Evolutionary conservation across 2,113 vertebrate species (phyloP).

Genomic region (Malurus elegans): DNA sequence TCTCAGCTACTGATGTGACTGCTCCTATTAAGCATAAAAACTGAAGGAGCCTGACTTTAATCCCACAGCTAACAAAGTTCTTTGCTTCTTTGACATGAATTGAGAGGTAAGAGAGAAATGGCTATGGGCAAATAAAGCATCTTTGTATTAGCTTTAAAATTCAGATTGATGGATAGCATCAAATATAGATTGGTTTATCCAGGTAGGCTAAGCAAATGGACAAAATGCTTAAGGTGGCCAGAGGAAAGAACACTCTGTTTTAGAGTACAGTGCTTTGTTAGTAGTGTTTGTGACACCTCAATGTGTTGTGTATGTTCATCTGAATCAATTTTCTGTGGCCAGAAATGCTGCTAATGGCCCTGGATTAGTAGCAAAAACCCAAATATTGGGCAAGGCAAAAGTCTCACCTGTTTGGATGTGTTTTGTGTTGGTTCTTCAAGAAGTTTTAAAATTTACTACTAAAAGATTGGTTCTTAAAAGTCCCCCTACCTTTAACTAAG

Average conservation of each 20-base stretch:
- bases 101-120: background rate
- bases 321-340: background rate
- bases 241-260: background rate
- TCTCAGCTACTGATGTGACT: background rate
- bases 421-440: background rate
- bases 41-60: background rate
- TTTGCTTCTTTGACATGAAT: background rate
- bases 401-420: fast-evolving
- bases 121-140: background rate
- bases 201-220: background rate
- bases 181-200: background rate
- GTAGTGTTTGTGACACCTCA: background rate
- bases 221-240: background rate
- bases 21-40: background rate
- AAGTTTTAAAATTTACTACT: background rate
- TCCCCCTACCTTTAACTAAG: background rate
- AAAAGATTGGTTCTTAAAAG: background rate
- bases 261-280: background rate
- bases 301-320: background rate
- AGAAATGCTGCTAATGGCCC: background rate
- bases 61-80: background rate
- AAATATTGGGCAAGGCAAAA: background rate
- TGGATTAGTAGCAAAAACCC: background rate
- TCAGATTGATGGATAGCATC: background rate
- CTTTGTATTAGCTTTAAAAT: background rate